Percentiles rank a stretch among this genome's conserved stretches.
These are phyloP conservation scores for Pollachius pollachius DNA, from an alignment of 2,113 vertebrate species.

Conservation along the genomic window DNA sequence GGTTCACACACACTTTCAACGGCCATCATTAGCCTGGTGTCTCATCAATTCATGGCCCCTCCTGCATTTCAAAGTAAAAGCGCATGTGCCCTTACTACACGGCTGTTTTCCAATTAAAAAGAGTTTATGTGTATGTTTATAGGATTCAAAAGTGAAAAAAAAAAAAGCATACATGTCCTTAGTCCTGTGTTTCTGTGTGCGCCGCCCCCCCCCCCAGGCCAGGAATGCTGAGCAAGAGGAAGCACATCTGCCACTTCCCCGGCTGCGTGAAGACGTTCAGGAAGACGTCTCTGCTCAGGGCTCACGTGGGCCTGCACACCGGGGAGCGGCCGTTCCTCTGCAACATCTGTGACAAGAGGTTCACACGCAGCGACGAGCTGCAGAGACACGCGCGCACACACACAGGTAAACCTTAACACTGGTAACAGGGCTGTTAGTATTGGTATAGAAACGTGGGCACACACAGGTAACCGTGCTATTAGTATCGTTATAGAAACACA, in stretches of 20 bases:
- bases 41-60: too few species aligned
- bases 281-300: conserved; percentile 91
- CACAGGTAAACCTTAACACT: too few species aligned
- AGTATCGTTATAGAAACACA: too few species aligned
- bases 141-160: too few species aligned
- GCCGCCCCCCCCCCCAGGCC: conserved; percentile 74
- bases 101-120: neutral
- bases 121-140: neutral
- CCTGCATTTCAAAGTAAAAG: too few species aligned
- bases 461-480: too few species aligned
- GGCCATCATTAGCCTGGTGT: too few species aligned
- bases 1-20: too few species aligned
- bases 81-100: too few species aligned
- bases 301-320: conserved; percentile 92
- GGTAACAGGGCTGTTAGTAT: too few species aligned
- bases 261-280: conserved; percentile 95
- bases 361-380: conserved; percentile 93
- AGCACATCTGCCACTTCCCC: conserved; percentile 93
- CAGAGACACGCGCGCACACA: conserved; percentile 93
- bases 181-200: neutral
- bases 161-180: too few species aligned
- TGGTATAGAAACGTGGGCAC: too few species aligned
- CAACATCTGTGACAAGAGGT: conserved; percentile 93
- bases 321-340: conserved; percentile 94
- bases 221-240: conserved; percentile 91